A percentile compares a stretch with the other conserved stretches of the same genome.
Evolutionary conservation across 2,888 invertebrate genomes (phyloP).

Genomic region (Thereva nobilitata): DNA sequence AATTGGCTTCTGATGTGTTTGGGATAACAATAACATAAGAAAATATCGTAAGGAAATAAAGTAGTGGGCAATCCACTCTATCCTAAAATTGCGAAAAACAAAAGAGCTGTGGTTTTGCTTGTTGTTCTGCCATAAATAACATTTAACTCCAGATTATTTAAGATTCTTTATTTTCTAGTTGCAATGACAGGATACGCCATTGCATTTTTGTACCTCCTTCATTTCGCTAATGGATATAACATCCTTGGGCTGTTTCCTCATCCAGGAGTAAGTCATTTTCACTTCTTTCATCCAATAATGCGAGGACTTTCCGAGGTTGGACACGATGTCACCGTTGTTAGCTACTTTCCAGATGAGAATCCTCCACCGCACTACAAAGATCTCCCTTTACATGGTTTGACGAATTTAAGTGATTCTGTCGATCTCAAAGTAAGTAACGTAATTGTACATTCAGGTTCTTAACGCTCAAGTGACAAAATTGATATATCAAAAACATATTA

Average conservation of each 20-base stretch:
- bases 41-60: too few relatives aligned
- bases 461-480: background rate
- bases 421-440: constrained; percentile 52
- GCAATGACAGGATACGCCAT: too few relatives aligned
- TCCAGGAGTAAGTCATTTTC: constrained; percentile 59
- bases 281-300: constrained; percentile 59
- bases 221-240: constrained; percentile 42
- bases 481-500: too few relatives aligned
- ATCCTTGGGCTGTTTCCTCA: constrained; percentile 59
- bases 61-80: too few relatives aligned
- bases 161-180: too few relatives aligned
- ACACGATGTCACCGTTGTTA: constrained; percentile 60
- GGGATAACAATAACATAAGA: too few relatives aligned
- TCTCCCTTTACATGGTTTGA: constrained; percentile 48
- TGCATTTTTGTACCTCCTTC: too few relatives aligned
- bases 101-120: too few relatives aligned
- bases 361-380: constrained; percentile 54
- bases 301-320: constrained; percentile 59
- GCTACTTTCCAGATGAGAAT: constrained; percentile 58
- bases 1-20: too few relatives aligned
- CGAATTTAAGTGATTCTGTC: constrained; percentile 50
- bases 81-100: too few relatives aligned
- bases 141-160: too few relatives aligned
- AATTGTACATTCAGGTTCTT: background rate
- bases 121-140: too few relatives aligned